Evolutionary conservation across 1,140 invertebrate species (phyloP).

Genomic region (Ooceraea biroi): DNA sequence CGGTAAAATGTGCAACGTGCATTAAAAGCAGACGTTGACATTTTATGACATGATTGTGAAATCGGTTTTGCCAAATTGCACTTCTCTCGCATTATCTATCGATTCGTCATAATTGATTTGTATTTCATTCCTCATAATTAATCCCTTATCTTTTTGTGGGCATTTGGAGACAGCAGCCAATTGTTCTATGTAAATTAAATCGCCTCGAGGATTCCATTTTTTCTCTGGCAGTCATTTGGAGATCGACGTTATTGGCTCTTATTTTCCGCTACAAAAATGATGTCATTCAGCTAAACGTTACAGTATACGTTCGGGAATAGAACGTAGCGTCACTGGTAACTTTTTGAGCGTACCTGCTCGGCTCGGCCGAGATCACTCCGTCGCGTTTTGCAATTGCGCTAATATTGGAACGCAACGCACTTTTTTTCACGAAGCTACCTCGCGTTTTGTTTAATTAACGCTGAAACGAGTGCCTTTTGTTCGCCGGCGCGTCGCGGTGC

Average conservation of each 20-base stretch:
- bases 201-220: not conserved
- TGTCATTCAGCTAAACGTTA: not conserved
- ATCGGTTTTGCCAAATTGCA: not conserved
- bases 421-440: not conserved
- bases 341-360: not conserved
- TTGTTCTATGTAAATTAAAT: slow-evolving; percentile 15
- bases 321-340: not conserved
- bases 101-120: not conserved
- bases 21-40: not conserved
- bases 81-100: not conserved
- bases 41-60: not conserved
- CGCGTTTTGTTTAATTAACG: slow-evolving; percentile 37
- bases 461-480: slow-evolving; percentile 21
- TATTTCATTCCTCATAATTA: too few species aligned
- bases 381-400: not conserved
- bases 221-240: not conserved
- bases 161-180: not conserved
- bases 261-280: slow-evolving; percentile 7
- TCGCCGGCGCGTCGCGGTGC: not conserved
- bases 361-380: not conserved
- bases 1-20: not conserved
- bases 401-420: not conserved
- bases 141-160: not conserved
- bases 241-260: not conserved
- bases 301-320: not conserved